Evolutionary conservation across 1,140 invertebrate species (phyloP).

Genomic region (Drosophila melanogaster): DNA sequence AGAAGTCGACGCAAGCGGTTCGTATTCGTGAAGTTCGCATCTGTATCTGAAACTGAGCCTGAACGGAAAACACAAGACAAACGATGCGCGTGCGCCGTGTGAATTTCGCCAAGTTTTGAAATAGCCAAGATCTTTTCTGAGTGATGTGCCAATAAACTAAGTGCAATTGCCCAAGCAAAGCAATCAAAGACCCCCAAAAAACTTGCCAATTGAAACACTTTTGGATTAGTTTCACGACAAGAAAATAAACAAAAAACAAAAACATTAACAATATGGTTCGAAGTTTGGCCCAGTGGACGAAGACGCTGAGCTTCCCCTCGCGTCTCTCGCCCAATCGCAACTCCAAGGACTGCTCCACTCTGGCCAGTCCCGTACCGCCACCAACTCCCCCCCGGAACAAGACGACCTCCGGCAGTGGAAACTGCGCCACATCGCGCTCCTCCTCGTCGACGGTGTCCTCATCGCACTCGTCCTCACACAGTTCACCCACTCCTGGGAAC

Average conservation of each 20-base stretch:
- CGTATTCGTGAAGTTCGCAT: slow-evolving; percentile 31
- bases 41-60: background rate
- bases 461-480: slow-evolving; percentile 72
- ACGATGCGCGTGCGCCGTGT: slow-evolving; percentile 69
- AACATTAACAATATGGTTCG: slow-evolving; percentile 89
- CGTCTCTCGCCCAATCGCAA: slow-evolving; percentile 91
- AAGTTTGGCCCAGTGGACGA: slow-evolving; percentile 93
- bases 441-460: slow-evolving; percentile 85
- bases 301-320: slow-evolving; percentile 93
- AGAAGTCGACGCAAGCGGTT: slow-evolving; percentile 70
- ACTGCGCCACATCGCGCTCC: slow-evolving; percentile 82
- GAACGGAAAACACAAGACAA: slow-evolving; percentile 1
- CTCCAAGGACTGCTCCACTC: slow-evolving; percentile 88
- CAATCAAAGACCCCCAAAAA: slow-evolving; percentile 5
- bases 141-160: slow-evolving; percentile 49
- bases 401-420: slow-evolving; percentile 45
- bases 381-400: slow-evolving; percentile 86
- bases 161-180: slow-evolving; percentile 21
- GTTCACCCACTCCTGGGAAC: slow-evolving; percentile 83
- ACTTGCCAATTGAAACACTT: slow-evolving; percentile 57
- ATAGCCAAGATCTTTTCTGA: slow-evolving; percentile 39
- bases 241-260: slow-evolving; percentile 7
- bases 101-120: slow-evolving; percentile 71
- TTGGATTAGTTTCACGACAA: slow-evolving; percentile 70
- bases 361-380: slow-evolving; percentile 84